Evolutionary conservation across 2,113 vertebrate species (phyloP).

Genomic region (Platichthys flesus): DNA sequence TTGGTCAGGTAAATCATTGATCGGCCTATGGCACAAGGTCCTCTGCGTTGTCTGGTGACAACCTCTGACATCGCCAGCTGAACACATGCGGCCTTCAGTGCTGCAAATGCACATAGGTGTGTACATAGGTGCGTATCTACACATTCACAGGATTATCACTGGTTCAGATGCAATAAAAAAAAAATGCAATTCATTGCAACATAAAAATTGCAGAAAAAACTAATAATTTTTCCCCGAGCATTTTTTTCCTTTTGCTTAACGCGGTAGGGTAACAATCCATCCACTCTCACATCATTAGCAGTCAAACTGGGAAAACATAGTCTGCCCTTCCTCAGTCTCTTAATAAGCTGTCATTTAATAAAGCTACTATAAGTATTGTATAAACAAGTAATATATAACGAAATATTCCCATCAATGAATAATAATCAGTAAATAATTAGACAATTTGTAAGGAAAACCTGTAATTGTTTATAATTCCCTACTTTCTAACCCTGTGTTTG

Average conservation of each 20-base stretch:
- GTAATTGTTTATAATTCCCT: too few relatives aligned
- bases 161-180: not conserved
- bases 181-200: not conserved
- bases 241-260: not conserved
- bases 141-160: not conserved
- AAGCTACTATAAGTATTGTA: not conserved
- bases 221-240: too few relatives aligned
- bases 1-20: conserved; percentile 71
- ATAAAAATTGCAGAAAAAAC: not conserved
- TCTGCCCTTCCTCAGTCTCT: too few relatives aligned
- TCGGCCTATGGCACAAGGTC: conserved; percentile 45
- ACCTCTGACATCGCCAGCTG: not conserved
- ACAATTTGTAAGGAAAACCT: too few relatives aligned
- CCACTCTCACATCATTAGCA: conserved; percentile 13
- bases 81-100: not conserved
- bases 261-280: not conserved
- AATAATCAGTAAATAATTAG: not conserved
- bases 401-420: too few relatives aligned
- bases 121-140: too few relatives aligned
- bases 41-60: conserved; percentile 50
- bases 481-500: too few relatives aligned
- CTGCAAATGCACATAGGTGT: not conserved
- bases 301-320: not conserved
- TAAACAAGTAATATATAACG: not conserved
- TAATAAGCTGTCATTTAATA: too few relatives aligned